Percentiles rank a stretch among this genome's conserved stretches.
These are phyloP conservation scores for Hyppa rectilinea DNA, from an alignment of 2,888 invertebrate genomes.

Conservation along the genomic window DNA sequence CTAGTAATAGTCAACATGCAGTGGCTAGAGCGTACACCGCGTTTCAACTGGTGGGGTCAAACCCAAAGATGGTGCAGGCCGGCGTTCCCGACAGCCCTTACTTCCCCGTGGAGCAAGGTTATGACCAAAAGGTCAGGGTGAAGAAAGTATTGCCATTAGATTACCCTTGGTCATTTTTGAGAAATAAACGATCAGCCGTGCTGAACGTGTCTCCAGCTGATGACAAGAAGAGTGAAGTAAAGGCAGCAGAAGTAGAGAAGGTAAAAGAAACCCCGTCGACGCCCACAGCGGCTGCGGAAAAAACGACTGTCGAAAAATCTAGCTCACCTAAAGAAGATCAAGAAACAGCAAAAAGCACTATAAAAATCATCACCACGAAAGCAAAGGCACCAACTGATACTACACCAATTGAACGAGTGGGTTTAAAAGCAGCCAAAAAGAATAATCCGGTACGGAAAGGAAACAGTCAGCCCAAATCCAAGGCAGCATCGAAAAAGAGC, in stretches of 20 bases:
- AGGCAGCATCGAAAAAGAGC: background rate
- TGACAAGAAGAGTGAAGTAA: conserved; percentile 23
- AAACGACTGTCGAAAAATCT: background rate
- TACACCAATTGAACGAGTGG: background rate
- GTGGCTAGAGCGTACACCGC: conserved; percentile 70
- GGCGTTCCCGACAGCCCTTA: conserved; percentile 74
- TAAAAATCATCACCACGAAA: background rate
- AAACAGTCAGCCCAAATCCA: background rate
- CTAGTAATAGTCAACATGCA: conserved; percentile 11
- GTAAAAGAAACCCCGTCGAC: background rate
- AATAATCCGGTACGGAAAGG: background rate
- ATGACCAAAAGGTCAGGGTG: conserved; percentile 70
- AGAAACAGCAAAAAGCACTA: background rate
- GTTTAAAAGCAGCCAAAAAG: background rate
- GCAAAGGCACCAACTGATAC: background rate
- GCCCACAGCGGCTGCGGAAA: background rate
- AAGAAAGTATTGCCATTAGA: conserved; percentile 77
- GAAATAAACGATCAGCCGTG: conserved; percentile 69
- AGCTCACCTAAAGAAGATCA: conserved; percentile 8
- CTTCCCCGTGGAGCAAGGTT: conserved; percentile 67
- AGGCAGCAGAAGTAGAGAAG: conserved; percentile 9
- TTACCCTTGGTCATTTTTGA: conserved; percentile 54
- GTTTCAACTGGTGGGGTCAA: conserved; percentile 67
- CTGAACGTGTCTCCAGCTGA: background rate
- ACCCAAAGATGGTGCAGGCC: background rate